These are phyloP conservation scores for Eurosta solidaginis DNA, from an alignment of 1,140 invertebrate genomes.

Conservation along the genomic window DNA sequence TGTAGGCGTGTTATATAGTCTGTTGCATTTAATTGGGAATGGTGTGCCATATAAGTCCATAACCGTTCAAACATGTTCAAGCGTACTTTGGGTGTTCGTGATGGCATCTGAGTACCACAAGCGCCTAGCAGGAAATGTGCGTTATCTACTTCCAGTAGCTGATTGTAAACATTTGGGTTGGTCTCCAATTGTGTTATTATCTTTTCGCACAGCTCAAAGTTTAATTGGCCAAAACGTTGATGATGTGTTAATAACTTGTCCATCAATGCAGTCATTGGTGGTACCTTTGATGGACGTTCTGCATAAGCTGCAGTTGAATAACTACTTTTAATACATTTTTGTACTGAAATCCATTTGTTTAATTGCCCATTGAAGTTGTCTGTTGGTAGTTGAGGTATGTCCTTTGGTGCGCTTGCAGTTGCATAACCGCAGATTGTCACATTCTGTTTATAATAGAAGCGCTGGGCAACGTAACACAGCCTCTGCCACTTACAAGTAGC, in stretches of 20 bases:
- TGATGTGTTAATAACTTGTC: neutral
- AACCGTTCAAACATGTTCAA: slow-evolving; percentile 41
- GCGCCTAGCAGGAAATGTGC: slow-evolving; percentile 46
- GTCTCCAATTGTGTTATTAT: neutral
- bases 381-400: neutral
- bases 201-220: neutral
- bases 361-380: neutral
- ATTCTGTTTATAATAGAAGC: neutral
- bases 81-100: slow-evolving; percentile 38
- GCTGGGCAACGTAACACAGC: neutral
- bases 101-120: slow-evolving; percentile 49
- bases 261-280: neutral
- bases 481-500: neutral
- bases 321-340: neutral
- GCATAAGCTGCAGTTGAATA: neutral
- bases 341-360: neutral
- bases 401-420: neutral
- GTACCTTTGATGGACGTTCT: neutral
- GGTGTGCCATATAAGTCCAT: slow-evolving; percentile 44
- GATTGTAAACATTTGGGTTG: neutral
- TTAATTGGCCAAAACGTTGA: neutral
- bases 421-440: neutral
- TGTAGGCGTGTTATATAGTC: slow-evolving; percentile 46
- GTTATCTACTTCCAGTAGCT: slow-evolving; percentile 33
- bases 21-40: slow-evolving; percentile 37